A percentile compares a stretch with the other conserved stretches of the same genome.
phyloP scores from a whole-genome alignment of 1,140 invertebrate genomes.

The Microvelia longipes region DNA sequence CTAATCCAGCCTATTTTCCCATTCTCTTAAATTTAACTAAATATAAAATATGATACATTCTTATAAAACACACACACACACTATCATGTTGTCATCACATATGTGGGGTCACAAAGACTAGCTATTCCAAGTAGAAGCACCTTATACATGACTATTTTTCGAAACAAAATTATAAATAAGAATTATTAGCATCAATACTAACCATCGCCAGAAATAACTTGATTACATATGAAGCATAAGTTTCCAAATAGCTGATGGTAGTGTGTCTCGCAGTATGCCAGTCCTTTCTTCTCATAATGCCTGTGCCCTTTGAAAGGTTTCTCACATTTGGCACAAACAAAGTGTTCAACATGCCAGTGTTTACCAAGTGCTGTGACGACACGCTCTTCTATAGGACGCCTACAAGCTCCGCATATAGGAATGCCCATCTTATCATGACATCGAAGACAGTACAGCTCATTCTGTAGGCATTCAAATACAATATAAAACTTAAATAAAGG shows the following conservation, averaged over 20 bases:
- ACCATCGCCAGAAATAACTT: slow-evolving; percentile 95
- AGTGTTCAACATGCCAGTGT: slow-evolving; percentile 99
- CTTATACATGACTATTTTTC: too few species aligned
- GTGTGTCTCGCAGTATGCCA: slow-evolving; percentile 98
- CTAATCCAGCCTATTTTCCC: too few species aligned
- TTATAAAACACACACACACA: too few species aligned
- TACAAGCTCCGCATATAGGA: slow-evolving; percentile 92
- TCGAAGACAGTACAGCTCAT: slow-evolving; percentile 89
- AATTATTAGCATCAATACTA: too few species aligned
- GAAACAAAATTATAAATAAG: too few species aligned
- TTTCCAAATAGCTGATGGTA: slow-evolving; percentile 99
- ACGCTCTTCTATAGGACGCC: slow-evolving; percentile 88
- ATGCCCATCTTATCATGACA: slow-evolving; percentile 99
- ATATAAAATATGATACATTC: too few species aligned
- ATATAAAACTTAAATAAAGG: too few species aligned
- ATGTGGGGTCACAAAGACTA: too few species aligned
- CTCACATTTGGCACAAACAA: slow-evolving; percentile 98
- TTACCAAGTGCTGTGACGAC: slow-evolving; percentile 96
- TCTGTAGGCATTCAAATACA: slow-evolving; percentile 35
- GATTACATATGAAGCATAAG: slow-evolving; percentile 96
- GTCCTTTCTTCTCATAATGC: slow-evolving; percentile 96
- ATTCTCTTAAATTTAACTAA: too few species aligned
- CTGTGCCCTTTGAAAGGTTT: slow-evolving; percentile 97
- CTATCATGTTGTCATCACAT: too few species aligned
- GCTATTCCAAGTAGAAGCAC: too few species aligned